Conservation (phyloP, 2,888 invertebrate genomes). For the Hipparchia sbordonii region DNA sequence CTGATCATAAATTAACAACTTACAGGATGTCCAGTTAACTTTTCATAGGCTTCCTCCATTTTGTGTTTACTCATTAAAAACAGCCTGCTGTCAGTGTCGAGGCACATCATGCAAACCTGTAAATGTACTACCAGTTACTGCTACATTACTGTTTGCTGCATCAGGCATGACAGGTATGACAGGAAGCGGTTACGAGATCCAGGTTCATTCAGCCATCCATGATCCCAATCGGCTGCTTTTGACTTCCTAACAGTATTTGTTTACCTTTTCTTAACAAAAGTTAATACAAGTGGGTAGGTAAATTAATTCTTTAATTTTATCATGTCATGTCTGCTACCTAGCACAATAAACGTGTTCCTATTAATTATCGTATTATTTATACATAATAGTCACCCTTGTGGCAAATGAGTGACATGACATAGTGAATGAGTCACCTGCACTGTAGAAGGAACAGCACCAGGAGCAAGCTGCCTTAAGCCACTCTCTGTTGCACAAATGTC, state of each 20-base stretch:
- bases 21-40: not conserved
- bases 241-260: not conserved
- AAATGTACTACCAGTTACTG: not conserved
- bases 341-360: too few relatives aligned
- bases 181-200: not conserved
- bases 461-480: not conserved
- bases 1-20: not conserved
- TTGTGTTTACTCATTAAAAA: slow-evolving; percentile 1
- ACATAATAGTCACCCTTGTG: too few relatives aligned
- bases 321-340: too few relatives aligned
- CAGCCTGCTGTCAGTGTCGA: not conserved
- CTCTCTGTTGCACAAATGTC: not conserved
- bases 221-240: too few relatives aligned
- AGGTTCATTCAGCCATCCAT: not conserved
- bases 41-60: not conserved
- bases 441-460: not conserved
- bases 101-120: not conserved
- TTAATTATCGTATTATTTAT: too few relatives aligned
- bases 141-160: not conserved
- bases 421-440: not conserved
- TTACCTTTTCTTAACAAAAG: too few relatives aligned
- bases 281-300: too few relatives aligned
- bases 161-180: not conserved
- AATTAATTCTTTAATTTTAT: too few relatives aligned
- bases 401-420: not conserved